Evolutionary conservation across 2,888 invertebrate genomes (phyloP), one percentile per base, ranked within the genome.

Genomic region (Trissolcus japonicus): DNA sequence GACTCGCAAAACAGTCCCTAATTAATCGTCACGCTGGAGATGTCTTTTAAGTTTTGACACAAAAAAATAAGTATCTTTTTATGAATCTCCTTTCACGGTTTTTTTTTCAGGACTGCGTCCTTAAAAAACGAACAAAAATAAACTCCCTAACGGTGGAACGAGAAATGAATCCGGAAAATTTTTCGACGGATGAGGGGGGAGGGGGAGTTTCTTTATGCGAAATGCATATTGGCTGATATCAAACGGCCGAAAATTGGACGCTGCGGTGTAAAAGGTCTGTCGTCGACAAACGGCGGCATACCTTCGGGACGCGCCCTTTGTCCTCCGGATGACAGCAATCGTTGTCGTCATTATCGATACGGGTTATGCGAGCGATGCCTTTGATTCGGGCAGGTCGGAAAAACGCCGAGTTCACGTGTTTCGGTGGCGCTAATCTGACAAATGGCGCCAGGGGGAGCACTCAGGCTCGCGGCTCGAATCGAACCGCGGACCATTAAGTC

Each of bases 401-500:
- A 54, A 35, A 6, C 46, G 46, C 6, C 46, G 46, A n/a, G 16
- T 46, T 46, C 14, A 16, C 46, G 46, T 46, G 16, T 46, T 46
- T 46, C 46, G 35, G 35, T 9, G 35, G 35, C 66, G 56, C 68
- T 79, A 71, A 73, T 69, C 80, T 61, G 68, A 69, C 78, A 86
- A 86, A 87, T 86, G 86, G 83, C 82, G 81, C 87, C 85, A 85
- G 57, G 55, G 86, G 84, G 86, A 82, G 81, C 82, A 81, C 82
- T 83, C 69, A 82, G 83, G 81, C 86, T 88, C 85, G 84, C 88
- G 84, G 88, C 88, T 88, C 85, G 86, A 88, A 88, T 89, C 88
- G 88, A 89, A 89, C 87, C 88, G 84, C 87, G 88, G 87, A 85
- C 88, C 89, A 89, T 89, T 89, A 89, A 87, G 88, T 88, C 86